phyloP scores from a whole-genome alignment of 2,113 vertebrate genomes.

The Chionomys nivalis region DNA sequence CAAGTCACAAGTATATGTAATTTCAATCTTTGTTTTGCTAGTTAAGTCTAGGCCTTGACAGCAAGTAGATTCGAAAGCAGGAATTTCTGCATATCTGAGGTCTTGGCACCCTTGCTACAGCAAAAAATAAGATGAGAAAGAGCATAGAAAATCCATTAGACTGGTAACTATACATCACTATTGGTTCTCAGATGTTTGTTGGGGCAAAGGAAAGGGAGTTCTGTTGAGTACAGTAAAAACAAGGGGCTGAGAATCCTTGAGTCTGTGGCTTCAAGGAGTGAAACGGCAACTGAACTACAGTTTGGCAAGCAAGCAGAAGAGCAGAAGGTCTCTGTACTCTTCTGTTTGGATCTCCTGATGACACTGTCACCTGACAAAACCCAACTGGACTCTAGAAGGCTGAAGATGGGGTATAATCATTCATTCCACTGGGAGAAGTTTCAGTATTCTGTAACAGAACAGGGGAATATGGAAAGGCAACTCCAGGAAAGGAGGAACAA shows the following conservation, averaged over 20 bases:
- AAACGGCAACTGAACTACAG: neutral
- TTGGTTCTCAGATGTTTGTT: neutral
- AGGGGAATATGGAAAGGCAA: neutral
- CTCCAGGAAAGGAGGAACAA: neutral
- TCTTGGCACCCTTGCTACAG: neutral
- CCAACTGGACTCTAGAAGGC: neutral
- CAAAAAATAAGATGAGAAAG: neutral
- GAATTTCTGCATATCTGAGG: neutral
- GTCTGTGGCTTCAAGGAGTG: neutral
- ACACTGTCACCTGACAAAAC: neutral
- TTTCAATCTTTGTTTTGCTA: constrained; percentile 21
- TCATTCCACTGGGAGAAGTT: no score
- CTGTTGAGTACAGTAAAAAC: neutral
- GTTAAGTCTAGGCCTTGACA: neutral
- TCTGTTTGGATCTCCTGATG: neutral
- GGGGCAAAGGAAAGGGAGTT: neutral
- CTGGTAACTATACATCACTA: neutral
- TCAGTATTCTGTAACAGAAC: neutral
- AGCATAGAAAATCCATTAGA: neutral
- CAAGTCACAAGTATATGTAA: neutral
- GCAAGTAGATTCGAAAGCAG: neutral
- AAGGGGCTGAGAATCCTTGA: neutral
- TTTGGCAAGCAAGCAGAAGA: neutral
- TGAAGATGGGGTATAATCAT: neutral
- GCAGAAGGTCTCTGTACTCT: neutral